Evolutionary conservation across 2,888 invertebrate genomes (phyloP), one percentile per base, ranked within the genome.

Genomic region (Pogonocherus hispidulus): DNA sequence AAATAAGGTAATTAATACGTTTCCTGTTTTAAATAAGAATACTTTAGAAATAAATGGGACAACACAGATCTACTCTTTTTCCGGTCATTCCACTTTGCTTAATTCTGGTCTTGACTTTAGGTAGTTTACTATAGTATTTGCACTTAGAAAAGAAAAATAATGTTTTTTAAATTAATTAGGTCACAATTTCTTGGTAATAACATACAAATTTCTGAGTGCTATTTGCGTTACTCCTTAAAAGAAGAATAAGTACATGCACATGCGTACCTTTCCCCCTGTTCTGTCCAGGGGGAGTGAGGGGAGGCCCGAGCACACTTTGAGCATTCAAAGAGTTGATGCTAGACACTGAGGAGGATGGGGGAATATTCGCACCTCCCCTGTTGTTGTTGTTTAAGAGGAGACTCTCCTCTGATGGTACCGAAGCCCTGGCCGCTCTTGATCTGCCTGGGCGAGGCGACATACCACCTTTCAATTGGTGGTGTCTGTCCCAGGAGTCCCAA

Each of bases 401-500:
- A 80, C 86, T 86, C 72, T 90, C 90, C 80, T 90, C 90, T 0
- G 89, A 89, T 41, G 90, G 90, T 68, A 90, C 89, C 23, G 89
- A 89, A 69, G 87, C 87, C 70, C 90, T 84, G 8, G 87, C 86
- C 2, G 85, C 84, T 67, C 89, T 84, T 6, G 87, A 87, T 37
- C 85, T 75, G 11, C 79, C 87, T 72, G 84, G 84, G 75, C 89
- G 85, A 22, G 88, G 89, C 73, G 88, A 87, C 77, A 88, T 83
- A 72, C 86, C 85, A 75, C 84, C 85, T 72, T 83, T 78, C 16
- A 79, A 78, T 76, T 85, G 82, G 78, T 86, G 89, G 81, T 90
- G 91, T 57, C 93, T 87, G 85, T 96, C 96, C 96, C 96, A 97
- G 5, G 96, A 96, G 86, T 97, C 97, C 97, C 97, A 98, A 86